Percentiles rank a stretch among this genome's conserved stretches.
phyloP scores from a whole-genome alignment of 2,888 invertebrate genomes.

The Chrysolina haemoptera region DNA sequence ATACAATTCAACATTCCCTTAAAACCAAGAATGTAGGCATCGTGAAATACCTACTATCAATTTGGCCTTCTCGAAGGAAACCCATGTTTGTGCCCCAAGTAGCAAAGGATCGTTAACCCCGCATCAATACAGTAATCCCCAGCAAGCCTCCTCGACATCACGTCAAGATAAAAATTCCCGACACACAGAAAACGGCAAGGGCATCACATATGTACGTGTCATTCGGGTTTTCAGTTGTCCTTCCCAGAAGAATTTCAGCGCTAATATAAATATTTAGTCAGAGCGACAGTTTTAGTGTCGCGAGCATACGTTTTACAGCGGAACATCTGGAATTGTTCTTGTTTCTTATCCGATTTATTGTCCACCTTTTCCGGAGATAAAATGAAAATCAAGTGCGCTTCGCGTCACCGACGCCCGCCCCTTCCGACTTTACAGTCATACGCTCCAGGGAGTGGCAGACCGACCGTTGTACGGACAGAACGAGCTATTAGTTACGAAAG shows the following conservation, averaged over 20 bases:
- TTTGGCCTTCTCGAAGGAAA: too few relatives aligned
- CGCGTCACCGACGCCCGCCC: conserved; percentile 27
- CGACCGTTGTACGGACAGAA: conserved; percentile 1
- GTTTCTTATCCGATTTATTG: conserved; percentile 51
- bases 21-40: too few relatives aligned
- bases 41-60: too few relatives aligned
- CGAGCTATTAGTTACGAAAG: neutral
- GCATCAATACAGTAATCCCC: neutral
- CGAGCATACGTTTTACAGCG: conserved; percentile 47
- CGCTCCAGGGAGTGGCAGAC: neutral
- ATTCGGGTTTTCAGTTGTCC: conserved; percentile 30
- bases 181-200: neutral
- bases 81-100: too few relatives aligned
- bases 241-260: conserved; percentile 49
- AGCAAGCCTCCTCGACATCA: neutral
- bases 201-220: conserved; percentile 32
- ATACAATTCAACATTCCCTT: too few relatives aligned
- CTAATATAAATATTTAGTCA: conserved; percentile 53
- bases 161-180: neutral
- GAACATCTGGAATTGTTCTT: conserved; percentile 52
- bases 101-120: neutral
- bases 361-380: conserved; percentile 43
- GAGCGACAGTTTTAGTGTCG: conserved; percentile 52
- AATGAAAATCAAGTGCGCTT: conserved; percentile 43
- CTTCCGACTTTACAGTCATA: conserved; percentile 28